Base-by-base conservation (phyloP, 1,140 invertebrate species). In the Drosophila athabasca region DNA sequence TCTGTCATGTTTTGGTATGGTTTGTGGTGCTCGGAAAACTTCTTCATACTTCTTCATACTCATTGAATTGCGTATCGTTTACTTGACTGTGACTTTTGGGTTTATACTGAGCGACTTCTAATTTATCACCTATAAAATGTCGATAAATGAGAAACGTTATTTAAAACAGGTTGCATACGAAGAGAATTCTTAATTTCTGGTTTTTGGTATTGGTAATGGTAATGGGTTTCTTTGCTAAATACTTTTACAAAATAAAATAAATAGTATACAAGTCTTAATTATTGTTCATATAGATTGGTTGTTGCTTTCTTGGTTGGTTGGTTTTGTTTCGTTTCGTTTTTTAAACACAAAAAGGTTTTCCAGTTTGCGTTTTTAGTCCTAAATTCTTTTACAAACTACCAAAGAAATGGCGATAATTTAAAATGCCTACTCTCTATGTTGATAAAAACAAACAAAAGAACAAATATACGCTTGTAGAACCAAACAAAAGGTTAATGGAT, bases 61-160 rank as follows among this genome's bases (percentile, higher is more conserved):
- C 76, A 79, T 84, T 83, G 75, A 76, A 79, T 89, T 90, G 81
- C 77, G 77, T 87, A 80, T 90, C 79, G 79, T 85, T 90, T 90
- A 90, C 79, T 90, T 90, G 88, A 90, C 77, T 83, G 75, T 90
- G 78, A 90, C 69, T 78, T 88, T 90, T 72, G 76, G 88, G 83
- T 62, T 79, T 81, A 82, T 79, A 88, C 69, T 88, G 82, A 90
- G 82, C 82, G 77, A 79, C 83, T 88, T 73, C 89, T 81, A 90
- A 77, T 76, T 90, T 88, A 90, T 79, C 79, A 90, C 88, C 88
- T 90, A 90, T 90, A 90, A 90, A 90, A 88, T 88, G 83, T 89
- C 84, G 84, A 88, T 88, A 88, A 88, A 88, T 88, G 68, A 88
- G 79, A 88, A 88, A 88, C 50, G 76, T 88, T 88, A 88, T 88